phyloP scores from a whole-genome alignment of 2,888 invertebrate genomes.

The Andricus quercusramuli region DNA sequence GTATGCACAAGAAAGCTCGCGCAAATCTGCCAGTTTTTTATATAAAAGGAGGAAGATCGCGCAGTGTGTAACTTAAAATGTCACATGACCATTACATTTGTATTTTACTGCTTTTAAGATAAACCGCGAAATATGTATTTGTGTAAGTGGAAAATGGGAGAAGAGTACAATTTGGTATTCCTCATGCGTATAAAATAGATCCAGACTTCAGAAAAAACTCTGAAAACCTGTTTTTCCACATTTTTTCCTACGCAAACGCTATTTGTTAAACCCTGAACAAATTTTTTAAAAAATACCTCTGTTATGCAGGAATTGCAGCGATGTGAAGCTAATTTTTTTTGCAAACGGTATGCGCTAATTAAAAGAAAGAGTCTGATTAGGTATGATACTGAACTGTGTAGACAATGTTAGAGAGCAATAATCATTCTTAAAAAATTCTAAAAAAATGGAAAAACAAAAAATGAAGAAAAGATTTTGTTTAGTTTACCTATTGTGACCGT shows the following conservation, averaged over 20 bases:
- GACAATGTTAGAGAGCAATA: not conserved
- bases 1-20: constrained; percentile 24
- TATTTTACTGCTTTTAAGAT: constrained; percentile 24
- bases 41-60: not conserved
- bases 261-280: not conserved
- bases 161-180: constrained; percentile 26
- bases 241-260: no score
- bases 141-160: not conserved
- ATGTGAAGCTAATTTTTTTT: not conserved
- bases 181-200: not conserved
- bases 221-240: no score
- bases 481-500: not conserved
- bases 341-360: not conserved
- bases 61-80: constrained; percentile 21
- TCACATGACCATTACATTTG: not conserved
- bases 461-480: not conserved
- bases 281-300: not conserved
- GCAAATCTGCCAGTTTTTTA: constrained; percentile 36
- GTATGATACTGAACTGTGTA: not conserved
- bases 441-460: not conserved
- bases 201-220: not conserved
- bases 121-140: not conserved
- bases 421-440: not conserved
- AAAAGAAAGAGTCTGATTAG: not conserved
- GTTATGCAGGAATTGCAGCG: not conserved